These are phyloP conservation scores for Alouatta palliata DNA, from an alignment of 2,113 vertebrate species.

Conservation along the genomic window DNA sequence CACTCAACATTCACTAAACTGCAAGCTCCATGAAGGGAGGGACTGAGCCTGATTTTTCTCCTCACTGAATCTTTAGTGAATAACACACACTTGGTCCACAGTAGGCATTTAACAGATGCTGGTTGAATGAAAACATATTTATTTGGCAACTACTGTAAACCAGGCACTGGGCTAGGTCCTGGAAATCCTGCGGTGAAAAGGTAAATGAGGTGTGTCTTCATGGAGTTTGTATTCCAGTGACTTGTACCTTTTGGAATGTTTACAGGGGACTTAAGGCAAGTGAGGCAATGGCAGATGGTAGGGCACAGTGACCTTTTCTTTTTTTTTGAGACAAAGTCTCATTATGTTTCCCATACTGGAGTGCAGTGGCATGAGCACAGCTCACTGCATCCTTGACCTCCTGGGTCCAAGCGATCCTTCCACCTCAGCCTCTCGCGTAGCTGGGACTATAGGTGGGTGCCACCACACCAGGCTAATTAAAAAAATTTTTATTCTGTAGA, in stretches of 20 bases:
- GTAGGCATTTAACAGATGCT: background rate
- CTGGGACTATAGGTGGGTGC: too few relatives aligned
- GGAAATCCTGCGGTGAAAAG: background rate
- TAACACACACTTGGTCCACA: background rate
- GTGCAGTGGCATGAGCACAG: too few relatives aligned
- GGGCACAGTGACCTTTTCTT: too few relatives aligned
- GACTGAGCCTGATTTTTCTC: background rate
- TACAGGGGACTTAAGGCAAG: background rate
- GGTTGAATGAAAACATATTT: background rate
- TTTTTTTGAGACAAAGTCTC: too few relatives aligned
- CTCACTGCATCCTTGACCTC: too few relatives aligned
- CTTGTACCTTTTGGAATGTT: background rate
- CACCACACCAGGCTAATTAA: too few relatives aligned
- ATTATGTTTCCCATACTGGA: too few relatives aligned
- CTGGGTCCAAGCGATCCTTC: too few relatives aligned
- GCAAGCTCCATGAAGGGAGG: background rate
- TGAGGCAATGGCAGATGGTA: background rate
- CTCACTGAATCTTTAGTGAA: background rate
- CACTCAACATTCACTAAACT: background rate
- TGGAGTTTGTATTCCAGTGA: background rate
- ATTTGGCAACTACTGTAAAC: background rate
- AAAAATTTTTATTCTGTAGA: too few relatives aligned
- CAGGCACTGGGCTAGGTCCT: background rate
- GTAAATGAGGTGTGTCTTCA: background rate
- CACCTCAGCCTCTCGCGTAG: too few relatives aligned